phyloP scores from a whole-genome alignment of 2,113 vertebrate genomes.

The Microtus pennsylvanicus region DNA sequence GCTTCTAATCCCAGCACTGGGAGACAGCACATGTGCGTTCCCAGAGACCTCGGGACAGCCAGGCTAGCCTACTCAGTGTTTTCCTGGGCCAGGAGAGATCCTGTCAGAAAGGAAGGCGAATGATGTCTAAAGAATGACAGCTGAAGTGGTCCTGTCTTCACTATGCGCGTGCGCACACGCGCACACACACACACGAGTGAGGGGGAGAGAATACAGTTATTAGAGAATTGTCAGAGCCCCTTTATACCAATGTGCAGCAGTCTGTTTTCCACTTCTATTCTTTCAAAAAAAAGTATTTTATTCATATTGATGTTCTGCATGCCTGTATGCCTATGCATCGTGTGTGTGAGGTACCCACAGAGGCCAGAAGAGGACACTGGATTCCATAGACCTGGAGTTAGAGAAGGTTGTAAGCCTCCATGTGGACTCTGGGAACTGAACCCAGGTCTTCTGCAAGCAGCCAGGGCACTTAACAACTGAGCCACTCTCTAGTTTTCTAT shows the following conservation, averaged over 20 bases:
- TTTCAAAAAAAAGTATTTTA: neutral
- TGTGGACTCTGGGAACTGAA: neutral
- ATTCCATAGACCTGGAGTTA: neutral
- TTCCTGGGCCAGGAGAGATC: neutral
- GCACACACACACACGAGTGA: neutral
- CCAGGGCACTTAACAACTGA: neutral
- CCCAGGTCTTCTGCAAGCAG: neutral
- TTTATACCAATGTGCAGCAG: rapidly evolving
- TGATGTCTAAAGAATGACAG: neutral
- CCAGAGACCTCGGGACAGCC: neutral
- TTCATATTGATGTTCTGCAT: neutral
- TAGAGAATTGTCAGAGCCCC: neutral
- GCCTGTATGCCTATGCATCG: neutral
- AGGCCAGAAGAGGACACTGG: neutral
- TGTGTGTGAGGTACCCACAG: neutral
- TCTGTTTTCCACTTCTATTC: neutral
- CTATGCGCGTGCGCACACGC: no score
- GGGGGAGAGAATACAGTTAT: no score
- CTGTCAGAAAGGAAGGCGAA: neutral
- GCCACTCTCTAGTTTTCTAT: neutral
- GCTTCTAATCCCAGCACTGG: neutral
- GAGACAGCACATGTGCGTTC: no score
- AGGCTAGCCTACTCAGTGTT: neutral
- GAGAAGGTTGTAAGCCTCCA: neutral
- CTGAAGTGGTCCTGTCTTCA: neutral